Evolutionary conservation across 2,888 invertebrate species (phyloP), one percentile per base, ranked within the genome.

Genomic region (Frankliniella fusca): DNA sequence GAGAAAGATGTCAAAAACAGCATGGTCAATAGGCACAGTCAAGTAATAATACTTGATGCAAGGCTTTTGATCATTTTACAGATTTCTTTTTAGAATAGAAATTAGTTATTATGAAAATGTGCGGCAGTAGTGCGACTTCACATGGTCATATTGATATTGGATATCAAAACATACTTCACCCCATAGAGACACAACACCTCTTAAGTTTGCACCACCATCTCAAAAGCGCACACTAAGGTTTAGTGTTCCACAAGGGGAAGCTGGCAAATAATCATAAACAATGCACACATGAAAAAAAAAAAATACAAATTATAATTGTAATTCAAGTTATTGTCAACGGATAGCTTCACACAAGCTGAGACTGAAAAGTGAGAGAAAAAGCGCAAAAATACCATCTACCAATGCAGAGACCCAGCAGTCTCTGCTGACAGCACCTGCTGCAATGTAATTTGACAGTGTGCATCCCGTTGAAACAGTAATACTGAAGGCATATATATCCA

Each of bases 281-380:
- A 61, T n/a, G 61, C 61, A 8, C 61, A 18, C 61, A 20, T 18
- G 61, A 61, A 61, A 61, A 61, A 27, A 27, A 23, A 76, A 27
- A 8, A 76, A 23, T 27, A 27, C 27, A 76, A n/a, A 27, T 76
- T 27, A 76, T 76, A 27, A 27, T 8, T 23, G 70, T 27, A 76
- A 76, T 23, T 27, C 12, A 23, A 27, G 70, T 76, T 76, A 76
- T 76, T 76, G 70, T 76, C 70, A 76, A 76, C 70, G 70, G 70
- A 76, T 76, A 27, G 70, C 70, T 76, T 23, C 27, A 76, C 70
- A 76, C 12, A 76, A 76, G 70, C 70, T 76, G 70, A 27, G 23
- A 76, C 70, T 76, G 70, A 76, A 76, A 27, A 76, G 70, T 76
- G 70, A 76, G 38, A 38, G 23, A 76, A 76, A 76, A 76, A 76